Conservation (phyloP, 2,113 vertebrate genomes). For the Stigmatopora nigra region DNA sequence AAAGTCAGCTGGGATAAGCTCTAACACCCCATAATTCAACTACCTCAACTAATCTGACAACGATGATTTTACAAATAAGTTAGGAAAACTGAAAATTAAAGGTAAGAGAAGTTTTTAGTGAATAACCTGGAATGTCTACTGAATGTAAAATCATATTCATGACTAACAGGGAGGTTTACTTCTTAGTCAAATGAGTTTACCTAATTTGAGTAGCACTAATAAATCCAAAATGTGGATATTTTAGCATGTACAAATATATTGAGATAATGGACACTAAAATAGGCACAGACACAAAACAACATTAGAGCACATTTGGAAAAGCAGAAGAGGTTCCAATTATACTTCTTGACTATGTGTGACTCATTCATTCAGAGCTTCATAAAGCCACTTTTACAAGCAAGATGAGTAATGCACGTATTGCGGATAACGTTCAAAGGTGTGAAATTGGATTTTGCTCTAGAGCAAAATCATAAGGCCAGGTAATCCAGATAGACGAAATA, state of each 20-base stretch:
- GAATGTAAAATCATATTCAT: too few relatives aligned
- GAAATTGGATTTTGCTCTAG: constrained; percentile 58
- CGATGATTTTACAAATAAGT: too few relatives aligned
- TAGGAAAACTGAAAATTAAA: too few relatives aligned
- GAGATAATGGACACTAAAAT: not conserved
- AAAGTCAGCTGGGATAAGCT: too few relatives aligned
- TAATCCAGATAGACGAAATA: constrained; percentile 4
- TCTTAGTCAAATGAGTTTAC: too few relatives aligned
- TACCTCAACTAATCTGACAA: too few relatives aligned
- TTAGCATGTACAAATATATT: not conserved
- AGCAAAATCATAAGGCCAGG: constrained; percentile 27
- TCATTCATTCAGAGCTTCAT: constrained; percentile 37
- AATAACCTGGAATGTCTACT: too few relatives aligned
- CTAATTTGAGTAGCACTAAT: too few relatives aligned
- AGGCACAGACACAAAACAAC: not conserved
- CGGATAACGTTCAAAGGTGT: constrained; percentile 56
- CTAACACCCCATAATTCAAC: too few relatives aligned
- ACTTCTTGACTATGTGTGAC: constrained; percentile 20
- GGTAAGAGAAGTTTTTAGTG: too few relatives aligned
- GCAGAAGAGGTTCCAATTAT: constrained; percentile 21
- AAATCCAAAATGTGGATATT: not conserved
- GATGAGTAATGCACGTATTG: constrained; percentile 41
- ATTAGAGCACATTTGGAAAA: constrained; percentile 4
- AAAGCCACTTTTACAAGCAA: constrained; percentile 33
- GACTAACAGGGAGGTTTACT: too few relatives aligned